These are phyloP conservation scores for Zygaena filipendulae DNA, from an alignment of 2,888 invertebrate genomes.

Conservation along the genomic window DNA sequence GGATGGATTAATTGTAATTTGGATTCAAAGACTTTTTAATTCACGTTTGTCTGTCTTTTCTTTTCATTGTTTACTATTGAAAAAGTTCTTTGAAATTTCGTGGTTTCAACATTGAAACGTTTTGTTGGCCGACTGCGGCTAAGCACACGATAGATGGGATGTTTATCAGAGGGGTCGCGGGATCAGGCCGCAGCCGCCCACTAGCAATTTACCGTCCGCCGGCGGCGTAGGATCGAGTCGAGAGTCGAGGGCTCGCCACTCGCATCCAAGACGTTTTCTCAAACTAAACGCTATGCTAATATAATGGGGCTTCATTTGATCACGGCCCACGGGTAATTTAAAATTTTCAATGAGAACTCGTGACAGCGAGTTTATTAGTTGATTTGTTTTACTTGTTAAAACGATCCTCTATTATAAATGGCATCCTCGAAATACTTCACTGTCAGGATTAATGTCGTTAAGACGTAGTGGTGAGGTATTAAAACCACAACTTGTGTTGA, in stretches of 20 bases:
- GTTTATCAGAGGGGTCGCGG: slow-evolving; percentile 55
- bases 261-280: slow-evolving; percentile 43
- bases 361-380: slow-evolving; percentile 45
- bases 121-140: slow-evolving; percentile 19
- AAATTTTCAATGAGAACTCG: slow-evolving; percentile 58
- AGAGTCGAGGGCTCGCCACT: slow-evolving; percentile 16
- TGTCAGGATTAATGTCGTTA: too few species aligned
- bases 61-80: slow-evolving; percentile 17
- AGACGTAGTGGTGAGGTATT: too few species aligned
- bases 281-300: slow-evolving; percentile 64
- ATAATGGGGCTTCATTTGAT: slow-evolving; percentile 60
- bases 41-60: slow-evolving; percentile 21
- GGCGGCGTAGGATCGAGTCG: slow-evolving; percentile 31
- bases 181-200: slow-evolving; percentile 54
- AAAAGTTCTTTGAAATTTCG: too few species aligned
- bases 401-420: too few species aligned
- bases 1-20: slow-evolving; percentile 58
- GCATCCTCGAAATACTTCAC: too few species aligned
- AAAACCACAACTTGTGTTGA: too few species aligned
- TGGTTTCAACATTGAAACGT: slow-evolving; percentile 20
- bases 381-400: slow-evolving; percentile 36
- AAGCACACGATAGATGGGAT: slow-evolving; percentile 32
- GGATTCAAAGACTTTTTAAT: slow-evolving; percentile 35
- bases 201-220: slow-evolving; percentile 52
- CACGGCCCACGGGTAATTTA: slow-evolving; percentile 56